Conservation (phyloP, 1,140 invertebrate species). For the Papilio helenus region DNA sequence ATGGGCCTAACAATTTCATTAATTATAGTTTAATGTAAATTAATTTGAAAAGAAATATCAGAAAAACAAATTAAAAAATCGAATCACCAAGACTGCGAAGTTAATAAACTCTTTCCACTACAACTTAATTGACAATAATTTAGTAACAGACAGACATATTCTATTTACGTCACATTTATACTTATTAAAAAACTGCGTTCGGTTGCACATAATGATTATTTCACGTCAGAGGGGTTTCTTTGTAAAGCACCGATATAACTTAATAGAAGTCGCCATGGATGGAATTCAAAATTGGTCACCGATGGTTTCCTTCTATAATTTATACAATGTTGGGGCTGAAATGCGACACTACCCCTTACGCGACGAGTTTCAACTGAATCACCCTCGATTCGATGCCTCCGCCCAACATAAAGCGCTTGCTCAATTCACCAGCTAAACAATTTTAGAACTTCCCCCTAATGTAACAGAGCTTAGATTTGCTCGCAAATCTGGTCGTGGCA, state of each 20-base stretch:
- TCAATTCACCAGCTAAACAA: conserved; percentile 51
- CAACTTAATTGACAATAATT: conserved; percentile 37
- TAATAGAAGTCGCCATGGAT: conserved; percentile 56
- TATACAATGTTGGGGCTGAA: conserved; percentile 64
- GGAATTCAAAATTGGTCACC: conserved; percentile 66
- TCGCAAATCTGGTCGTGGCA: conserved; percentile 53
- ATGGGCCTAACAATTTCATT: no score
- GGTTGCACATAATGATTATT: conserved; percentile 21
- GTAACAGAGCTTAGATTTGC: conserved; percentile 57
- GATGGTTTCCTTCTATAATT: conserved; percentile 72
- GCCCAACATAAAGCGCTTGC: conserved; percentile 81
- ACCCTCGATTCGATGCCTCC: conserved; percentile 78
- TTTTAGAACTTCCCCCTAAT: conserved; percentile 47
- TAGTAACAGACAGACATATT: conserved; percentile 49
- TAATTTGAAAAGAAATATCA: no score
- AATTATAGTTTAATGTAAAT: no score
- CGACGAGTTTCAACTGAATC: conserved; percentile 79
- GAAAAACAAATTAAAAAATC: no score
- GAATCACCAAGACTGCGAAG: neutral
- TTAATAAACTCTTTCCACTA: conserved; percentile 24
- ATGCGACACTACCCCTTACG: conserved; percentile 68
- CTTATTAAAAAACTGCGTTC: conserved; percentile 29
- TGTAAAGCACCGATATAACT: conserved; percentile 45
- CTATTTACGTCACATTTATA: conserved; percentile 44
- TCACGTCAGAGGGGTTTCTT: conserved; percentile 12